These are phyloP conservation scores for Liasis olivaceus DNA, from an alignment of 2,797 vertebrate species.

Conservation along the genomic window DNA sequence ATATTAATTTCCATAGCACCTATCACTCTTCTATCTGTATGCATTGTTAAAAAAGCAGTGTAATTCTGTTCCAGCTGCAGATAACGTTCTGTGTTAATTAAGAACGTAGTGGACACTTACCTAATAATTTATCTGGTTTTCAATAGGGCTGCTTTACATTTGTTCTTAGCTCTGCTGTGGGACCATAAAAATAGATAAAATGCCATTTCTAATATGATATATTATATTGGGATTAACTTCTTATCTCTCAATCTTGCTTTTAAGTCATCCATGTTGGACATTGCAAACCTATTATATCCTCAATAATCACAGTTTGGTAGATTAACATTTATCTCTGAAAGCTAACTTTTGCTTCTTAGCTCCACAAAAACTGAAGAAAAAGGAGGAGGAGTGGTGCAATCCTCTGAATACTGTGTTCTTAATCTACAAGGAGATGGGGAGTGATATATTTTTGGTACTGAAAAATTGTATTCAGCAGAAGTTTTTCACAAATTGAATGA, in stretches of 20 bases:
- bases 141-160: slow-evolving; percentile 40
- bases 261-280: neutral
- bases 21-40: neutral
- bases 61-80: slow-evolving; percentile 42
- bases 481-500: neutral
- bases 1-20: neutral
- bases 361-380: neutral
- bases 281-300: slow-evolving; percentile 25
- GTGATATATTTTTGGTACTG: slow-evolving; percentile 4
- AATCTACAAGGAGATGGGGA: neutral
- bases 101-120: slow-evolving; percentile 52
- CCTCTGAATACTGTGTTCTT: neutral
- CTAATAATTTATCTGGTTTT: slow-evolving; percentile 49
- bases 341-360: neutral
- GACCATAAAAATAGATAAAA: slow-evolving; percentile 27
- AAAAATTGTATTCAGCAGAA: slow-evolving; percentile 6
- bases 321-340: neutral
- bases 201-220: slow-evolving; percentile 34
- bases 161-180: neutral
- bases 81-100: slow-evolving; percentile 64
- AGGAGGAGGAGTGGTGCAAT: neutral
- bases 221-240: slow-evolving; percentile 44
- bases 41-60: slow-evolving; percentile 10
- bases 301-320: neutral
- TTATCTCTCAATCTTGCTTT: slow-evolving; percentile 37